Conservation (phyloP, 2,888 invertebrate species). For the Cabera pusaria region DNA sequence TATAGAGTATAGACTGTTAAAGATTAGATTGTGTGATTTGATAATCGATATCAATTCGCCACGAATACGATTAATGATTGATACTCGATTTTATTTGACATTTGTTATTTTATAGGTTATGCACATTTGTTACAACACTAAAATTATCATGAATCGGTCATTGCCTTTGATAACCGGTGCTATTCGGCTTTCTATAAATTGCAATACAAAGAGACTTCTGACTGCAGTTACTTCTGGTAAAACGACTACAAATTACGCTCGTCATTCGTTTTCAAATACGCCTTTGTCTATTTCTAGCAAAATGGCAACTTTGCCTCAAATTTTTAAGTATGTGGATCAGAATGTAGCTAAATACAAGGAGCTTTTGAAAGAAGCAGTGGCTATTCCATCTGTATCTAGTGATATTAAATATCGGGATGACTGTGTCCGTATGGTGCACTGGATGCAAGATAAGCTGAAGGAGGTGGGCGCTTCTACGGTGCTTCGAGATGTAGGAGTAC, state of each 20-base stretch:
- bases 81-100: no score
- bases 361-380: constrained; percentile 92
- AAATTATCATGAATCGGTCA: constrained; percentile 28
- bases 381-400: constrained; percentile 97
- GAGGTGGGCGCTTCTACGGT: constrained; percentile 88
- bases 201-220: constrained; percentile 47
- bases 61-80: no score
- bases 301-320: constrained; percentile 67
- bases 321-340: constrained; percentile 89
- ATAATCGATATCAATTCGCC: no score
- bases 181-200: constrained; percentile 30
- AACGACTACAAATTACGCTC: constrained; percentile 35
- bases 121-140: no score
- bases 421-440: constrained; percentile 93
- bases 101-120: no score
- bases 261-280: constrained; percentile 32
- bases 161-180: constrained; percentile 36
- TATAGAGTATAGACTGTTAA: no score
- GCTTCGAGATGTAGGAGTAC: constrained; percentile 89
- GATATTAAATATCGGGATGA: constrained; percentile 92
- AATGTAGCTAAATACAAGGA: constrained; percentile 90
- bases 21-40: no score
- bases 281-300: constrained; percentile 46
- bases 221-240: constrained; percentile 33
- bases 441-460: constrained; percentile 88